These are phyloP conservation scores for Balearica regulorum DNA, from an alignment of 2,797 vertebrate genomes.

Conservation along the genomic window DNA sequence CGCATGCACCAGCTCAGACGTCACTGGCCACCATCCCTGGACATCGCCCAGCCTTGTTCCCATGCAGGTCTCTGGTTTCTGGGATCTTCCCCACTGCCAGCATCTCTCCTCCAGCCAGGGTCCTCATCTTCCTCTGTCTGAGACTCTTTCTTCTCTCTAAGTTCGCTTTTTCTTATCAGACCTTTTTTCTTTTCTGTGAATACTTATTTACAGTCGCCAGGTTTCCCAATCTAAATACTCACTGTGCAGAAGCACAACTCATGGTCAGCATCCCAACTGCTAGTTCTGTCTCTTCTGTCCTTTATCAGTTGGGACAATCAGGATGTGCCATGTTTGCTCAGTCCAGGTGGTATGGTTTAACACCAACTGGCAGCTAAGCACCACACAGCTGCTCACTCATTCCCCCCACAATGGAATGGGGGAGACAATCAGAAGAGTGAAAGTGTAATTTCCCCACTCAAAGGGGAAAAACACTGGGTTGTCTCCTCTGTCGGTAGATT, in stretches of 20 bases:
- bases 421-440: too few species aligned
- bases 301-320: neutral
- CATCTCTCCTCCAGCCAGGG: neutral
- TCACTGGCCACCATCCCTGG: neutral
- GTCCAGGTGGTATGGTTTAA: neutral
- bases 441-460: neutral
- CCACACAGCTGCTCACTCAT: too few species aligned
- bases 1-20: fast-evolving
- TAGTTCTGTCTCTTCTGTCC: neutral
- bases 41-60: neutral
- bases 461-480: neutral
- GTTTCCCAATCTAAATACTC: neutral
- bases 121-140: neutral
- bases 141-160: neutral
- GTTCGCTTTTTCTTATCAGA: neutral
- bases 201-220: neutral
- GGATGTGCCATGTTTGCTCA: neutral
- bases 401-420: too few species aligned
- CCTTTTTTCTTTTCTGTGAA: neutral
- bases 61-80: neutral
- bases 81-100: neutral
- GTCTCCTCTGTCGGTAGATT: neutral
- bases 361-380: too few species aligned
- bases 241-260: neutral
- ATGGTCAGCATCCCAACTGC: neutral